Evolutionary conservation across 1,140 invertebrate species (phyloP).

Genomic region (Dolichoris vasculosae): DNA sequence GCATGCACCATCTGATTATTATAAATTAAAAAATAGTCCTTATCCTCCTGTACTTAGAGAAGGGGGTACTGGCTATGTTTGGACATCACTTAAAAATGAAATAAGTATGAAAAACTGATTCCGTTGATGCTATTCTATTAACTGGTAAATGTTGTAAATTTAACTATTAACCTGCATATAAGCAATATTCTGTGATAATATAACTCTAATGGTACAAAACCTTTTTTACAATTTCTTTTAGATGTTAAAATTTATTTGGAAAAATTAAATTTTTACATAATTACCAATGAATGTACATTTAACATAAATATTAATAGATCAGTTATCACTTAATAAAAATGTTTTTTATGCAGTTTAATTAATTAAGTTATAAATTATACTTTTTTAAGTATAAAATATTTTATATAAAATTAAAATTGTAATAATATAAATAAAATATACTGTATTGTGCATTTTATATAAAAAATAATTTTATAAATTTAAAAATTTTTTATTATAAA

Average conservation of each 20-base stretch:
- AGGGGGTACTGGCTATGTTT: constrained; percentile 79
- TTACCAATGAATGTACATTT: neutral
- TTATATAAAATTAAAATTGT: neutral
- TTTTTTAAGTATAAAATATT: constrained; percentile 28
- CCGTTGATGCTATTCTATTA: constrained; percentile 26
- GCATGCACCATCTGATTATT: constrained; percentile 94
- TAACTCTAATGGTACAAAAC: constrained; percentile 19
- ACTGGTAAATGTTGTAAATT: constrained; percentile 15
- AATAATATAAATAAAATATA: constrained; percentile 3
- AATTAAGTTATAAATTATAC: constrained; percentile 10
- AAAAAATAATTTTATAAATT: neutral
- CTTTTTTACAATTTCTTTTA: constrained; percentile 14
- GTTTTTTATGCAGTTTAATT: constrained; percentile 4
- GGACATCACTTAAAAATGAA: constrained; percentile 77
- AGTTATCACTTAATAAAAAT: neutral
- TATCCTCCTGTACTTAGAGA: constrained; percentile 80
- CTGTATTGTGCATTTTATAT: neutral
- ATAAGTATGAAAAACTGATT: constrained; percentile 54
- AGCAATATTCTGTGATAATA: constrained; percentile 41
- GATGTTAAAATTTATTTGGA: neutral
- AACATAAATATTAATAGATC: neutral
- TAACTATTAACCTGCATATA: constrained; percentile 14
- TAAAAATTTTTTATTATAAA: neutral
- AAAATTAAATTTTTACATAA: constrained; percentile 1
- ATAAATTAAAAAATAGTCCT: constrained; percentile 83